A percentile compares a stretch with the other conserved stretches of the same genome.
Evolutionary conservation across 2,888 invertebrate genomes (phyloP).

Genomic region (Pseudococcus viburni): DNA sequence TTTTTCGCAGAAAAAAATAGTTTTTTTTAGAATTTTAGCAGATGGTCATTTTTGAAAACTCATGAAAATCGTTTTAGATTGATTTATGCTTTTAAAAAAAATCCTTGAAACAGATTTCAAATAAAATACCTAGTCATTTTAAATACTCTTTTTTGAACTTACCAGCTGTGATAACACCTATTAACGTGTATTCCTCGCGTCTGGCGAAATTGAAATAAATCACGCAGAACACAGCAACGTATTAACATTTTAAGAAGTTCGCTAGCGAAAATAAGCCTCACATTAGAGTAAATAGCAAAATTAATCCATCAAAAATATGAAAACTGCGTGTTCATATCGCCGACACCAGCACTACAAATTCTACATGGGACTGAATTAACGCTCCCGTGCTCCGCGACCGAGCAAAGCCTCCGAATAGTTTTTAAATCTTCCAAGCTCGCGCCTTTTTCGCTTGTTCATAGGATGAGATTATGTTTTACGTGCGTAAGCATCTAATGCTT

Average conservation of each 20-base stretch:
- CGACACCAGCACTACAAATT: background rate
- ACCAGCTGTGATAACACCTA: background rate
- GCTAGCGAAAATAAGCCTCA: background rate
- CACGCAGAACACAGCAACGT: background rate
- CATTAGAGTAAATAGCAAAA: conserved; percentile 13
- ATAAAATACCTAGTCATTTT: too few relatives aligned
- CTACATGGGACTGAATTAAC: conserved; percentile 20
- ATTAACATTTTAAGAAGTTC: conserved; percentile 12
- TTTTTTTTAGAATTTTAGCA: too few relatives aligned
- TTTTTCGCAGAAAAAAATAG: too few relatives aligned
- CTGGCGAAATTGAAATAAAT: background rate
- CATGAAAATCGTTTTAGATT: too few relatives aligned
- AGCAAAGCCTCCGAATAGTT: conserved; percentile 7
- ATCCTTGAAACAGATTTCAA: too few relatives aligned
- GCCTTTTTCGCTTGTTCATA: conserved; percentile 26
- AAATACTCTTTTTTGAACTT: too few relatives aligned
- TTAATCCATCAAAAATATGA: conserved; percentile 44
- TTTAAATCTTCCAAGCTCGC: conserved; percentile 17
- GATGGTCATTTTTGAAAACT: too few relatives aligned
- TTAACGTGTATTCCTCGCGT: background rate
- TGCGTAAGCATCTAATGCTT: conserved; percentile 44
- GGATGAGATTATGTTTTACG: conserved; percentile 34
- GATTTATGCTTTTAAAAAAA: too few relatives aligned
- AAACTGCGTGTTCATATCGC: background rate
- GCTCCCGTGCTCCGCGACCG: background rate